These are phyloP conservation scores for Stegostoma tigrinum DNA, from an alignment of 2,113 vertebrate genomes.

Conservation along the genomic window DNA sequence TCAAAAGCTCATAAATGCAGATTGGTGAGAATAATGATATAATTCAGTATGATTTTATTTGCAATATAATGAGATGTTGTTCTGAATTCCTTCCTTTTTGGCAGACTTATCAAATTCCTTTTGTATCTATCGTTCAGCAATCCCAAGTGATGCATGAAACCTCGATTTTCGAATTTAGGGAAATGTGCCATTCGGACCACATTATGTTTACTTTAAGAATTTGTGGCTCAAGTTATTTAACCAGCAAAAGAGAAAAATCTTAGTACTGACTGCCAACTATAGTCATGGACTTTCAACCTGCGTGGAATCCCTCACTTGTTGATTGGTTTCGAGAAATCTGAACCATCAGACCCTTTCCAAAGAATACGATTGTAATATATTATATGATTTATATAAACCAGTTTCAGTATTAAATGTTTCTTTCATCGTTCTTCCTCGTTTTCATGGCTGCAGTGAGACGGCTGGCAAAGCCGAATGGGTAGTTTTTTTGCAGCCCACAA, in stretches of 20 bases:
- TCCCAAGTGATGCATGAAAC: background rate
- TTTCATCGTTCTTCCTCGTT: background rate
- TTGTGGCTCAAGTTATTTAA: background rate
- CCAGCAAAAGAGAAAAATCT: background rate
- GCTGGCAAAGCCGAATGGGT: background rate
- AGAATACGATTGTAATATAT: background rate
- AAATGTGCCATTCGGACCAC: background rate
- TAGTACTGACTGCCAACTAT: background rate
- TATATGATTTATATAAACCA: no score
- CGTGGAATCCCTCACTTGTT: background rate
- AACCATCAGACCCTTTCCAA: background rate
- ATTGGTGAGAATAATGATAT: background rate
- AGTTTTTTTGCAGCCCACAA: background rate
- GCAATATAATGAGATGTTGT: background rate
- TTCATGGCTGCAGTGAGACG: background rate
- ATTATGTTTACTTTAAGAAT: slow-evolving; percentile 11
- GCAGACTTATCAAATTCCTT: background rate
- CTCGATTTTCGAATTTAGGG: background rate
- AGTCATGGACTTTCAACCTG: background rate
- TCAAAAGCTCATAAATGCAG: background rate
- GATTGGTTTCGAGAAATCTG: background rate
- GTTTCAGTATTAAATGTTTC: background rate
- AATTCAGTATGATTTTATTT: background rate
- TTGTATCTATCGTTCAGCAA: background rate
- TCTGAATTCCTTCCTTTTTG: background rate